A percentile compares a stretch with the other conserved stretches of the same genome.
Conservation (phyloP, 37 sponge, comb jelly and placozoan species). For the Ianthella basta region DNA sequence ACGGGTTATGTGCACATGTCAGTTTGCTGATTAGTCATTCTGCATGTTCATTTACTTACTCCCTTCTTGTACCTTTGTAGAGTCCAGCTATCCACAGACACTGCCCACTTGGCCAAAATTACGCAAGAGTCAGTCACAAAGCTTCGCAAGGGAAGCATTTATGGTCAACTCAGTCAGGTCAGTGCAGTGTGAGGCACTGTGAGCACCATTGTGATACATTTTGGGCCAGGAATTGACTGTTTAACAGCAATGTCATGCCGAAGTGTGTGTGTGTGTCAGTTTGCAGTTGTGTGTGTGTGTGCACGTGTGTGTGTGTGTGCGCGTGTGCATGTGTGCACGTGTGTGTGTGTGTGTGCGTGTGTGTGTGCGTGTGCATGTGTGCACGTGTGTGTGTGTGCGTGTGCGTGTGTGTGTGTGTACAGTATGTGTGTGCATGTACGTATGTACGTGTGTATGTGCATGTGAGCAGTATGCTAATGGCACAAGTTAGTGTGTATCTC, state of each 20-base stretch:
- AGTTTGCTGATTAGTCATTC: no score
- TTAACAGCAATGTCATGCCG: no score
- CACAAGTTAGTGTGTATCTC: no score
- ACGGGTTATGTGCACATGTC: not conserved
- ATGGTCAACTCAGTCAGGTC: slow-evolving; percentile 13
- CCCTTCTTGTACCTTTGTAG: not conserved
- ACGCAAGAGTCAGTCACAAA: slow-evolving; percentile 22
- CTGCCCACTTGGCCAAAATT: slow-evolving; percentile 19
- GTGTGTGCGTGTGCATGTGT: not conserved
- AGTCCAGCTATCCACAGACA: slow-evolving; percentile 25
- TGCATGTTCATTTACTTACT: no score
- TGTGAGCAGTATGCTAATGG: not conserved
- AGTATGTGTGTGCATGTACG: not conserved
- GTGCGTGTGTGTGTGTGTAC: not conserved
- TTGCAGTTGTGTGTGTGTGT: no score
- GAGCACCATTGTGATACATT: no score
- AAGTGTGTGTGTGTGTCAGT: no score
- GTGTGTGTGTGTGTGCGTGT: no score
- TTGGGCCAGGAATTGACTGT: no score
- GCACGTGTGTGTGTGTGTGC: no score
- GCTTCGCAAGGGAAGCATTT: not conserved
- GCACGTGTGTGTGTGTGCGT: not conserved
- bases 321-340: no score
- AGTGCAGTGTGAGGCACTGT: no score
- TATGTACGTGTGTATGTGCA: not conserved